Conservation (phyloP, 2,888 invertebrate genomes). For the Baccha elongata region DNA sequence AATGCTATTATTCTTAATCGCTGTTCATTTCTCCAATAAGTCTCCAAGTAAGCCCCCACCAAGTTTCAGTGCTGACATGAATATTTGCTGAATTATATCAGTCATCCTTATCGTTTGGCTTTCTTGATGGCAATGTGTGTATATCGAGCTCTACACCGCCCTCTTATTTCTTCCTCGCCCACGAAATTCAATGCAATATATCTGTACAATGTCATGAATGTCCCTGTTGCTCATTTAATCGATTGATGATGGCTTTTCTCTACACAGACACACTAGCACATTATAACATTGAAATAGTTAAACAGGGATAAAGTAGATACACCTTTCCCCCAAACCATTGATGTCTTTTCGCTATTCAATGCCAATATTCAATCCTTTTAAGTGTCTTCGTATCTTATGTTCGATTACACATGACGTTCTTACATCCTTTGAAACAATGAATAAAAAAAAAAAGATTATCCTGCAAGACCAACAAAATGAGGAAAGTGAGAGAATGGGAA, state of each 20-base stretch:
- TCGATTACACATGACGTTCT: slow-evolving; percentile 71
- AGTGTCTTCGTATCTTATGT: slow-evolving; percentile 68
- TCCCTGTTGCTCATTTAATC: slow-evolving; percentile 73
- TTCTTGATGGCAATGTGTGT: slow-evolving; percentile 19
- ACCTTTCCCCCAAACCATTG: neutral
- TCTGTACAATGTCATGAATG: slow-evolving; percentile 54
- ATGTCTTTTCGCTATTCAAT: slow-evolving; percentile 30
- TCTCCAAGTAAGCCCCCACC: slow-evolving; percentile 53
- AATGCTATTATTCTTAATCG: slow-evolving; percentile 50
- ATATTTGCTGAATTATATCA: slow-evolving; percentile 67
- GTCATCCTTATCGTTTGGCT: slow-evolving; percentile 65
- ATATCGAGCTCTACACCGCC: neutral
- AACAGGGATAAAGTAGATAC: slow-evolving; percentile 22
- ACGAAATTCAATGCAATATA: slow-evolving; percentile 53
- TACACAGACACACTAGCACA: neutral
- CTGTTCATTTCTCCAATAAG: slow-evolving; percentile 46
- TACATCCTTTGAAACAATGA: slow-evolving; percentile 69
- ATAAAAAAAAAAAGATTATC: slow-evolving; percentile 61
- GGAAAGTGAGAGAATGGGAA: neutral
- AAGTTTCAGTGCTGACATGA: slow-evolving; percentile 69
- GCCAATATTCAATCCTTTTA: slow-evolving; percentile 72
- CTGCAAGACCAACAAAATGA: slow-evolving; percentile 2
- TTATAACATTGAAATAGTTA: neutral
- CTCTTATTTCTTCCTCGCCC: slow-evolving; percentile 11
- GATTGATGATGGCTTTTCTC: slow-evolving; percentile 68